These are phyloP conservation scores for Chromoteleia sp. DNA, from an alignment of 2,888 invertebrate species.

Conservation along the genomic window DNA sequence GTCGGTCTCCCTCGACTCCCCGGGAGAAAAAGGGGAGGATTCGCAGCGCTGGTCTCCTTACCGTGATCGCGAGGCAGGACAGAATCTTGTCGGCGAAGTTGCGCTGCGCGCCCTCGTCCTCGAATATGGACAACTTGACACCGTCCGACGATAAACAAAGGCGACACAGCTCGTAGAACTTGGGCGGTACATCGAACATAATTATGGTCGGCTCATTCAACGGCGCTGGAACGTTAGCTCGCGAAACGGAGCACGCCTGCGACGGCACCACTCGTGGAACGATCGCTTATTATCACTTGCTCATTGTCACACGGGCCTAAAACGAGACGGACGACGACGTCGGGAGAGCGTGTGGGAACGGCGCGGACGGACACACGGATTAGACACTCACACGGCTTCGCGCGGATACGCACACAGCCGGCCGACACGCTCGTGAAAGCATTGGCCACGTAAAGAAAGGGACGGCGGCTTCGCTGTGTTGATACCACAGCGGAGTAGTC, in stretches of 20 bases:
- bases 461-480: conserved; percentile 7
- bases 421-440: conserved; percentile 69
- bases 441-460: conserved; percentile 58
- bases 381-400: conserved; percentile 19
- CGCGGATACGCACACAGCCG: conserved; percentile 61
- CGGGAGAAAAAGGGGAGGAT: neutral
- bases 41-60: conserved; percentile 57
- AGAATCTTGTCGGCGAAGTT: conserved; percentile 88
- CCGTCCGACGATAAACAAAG: conserved; percentile 94
- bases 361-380: conserved; percentile 48
- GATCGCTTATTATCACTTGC: conserved; percentile 35
- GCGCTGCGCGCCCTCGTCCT: conserved; percentile 90
- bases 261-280: conserved; percentile 16
- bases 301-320: conserved; percentile 36
- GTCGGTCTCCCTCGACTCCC: neutral
- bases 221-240: conserved; percentile 18
- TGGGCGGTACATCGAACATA: conserved; percentile 96
- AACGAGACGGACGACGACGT: conserved; percentile 22
- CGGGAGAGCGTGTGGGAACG: conserved; percentile 53
- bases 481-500: conserved; percentile 1
- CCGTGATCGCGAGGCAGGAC: conserved; percentile 82
- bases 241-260: conserved; percentile 18
- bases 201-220: conserved; percentile 85
- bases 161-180: conserved; percentile 97
- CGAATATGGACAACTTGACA: conserved; percentile 91